Base-by-base conservation (phyloP, 2,888 invertebrate genomes). In the Agrochola lota region DNA sequence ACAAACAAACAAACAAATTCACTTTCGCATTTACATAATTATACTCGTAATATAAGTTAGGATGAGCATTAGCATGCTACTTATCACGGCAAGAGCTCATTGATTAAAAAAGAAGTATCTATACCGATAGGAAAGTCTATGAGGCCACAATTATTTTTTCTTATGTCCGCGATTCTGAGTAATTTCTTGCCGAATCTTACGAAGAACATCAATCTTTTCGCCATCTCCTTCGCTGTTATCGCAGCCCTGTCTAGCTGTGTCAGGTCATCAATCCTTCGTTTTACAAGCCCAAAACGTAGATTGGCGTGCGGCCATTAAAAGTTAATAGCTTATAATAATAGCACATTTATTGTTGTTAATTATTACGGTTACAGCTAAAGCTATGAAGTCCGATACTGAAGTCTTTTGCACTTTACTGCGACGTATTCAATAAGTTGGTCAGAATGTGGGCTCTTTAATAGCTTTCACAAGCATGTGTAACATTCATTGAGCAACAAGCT, bases 401-500 rank as follows among this genome's bases (percentile, higher is more conserved):
- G 12, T 26, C 1, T 46, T 46, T 77, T n/a, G 20, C 43, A 35
- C 23, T 40, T 9, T 11, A 15, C 17, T 68, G 49, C 7, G 15
- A 40, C 35, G 59, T 43, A 17, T 55, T 40, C 46, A 57, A 2
- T 67, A 40, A 15, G 1, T 69, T 59, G 40, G 15, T 52, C 15
- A 52, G 12, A 59, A 64, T 35, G 30, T 23, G 5, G 23, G 49
- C 5, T 60, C 30, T 20, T 43, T 40, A 59, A 49, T 59, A 17
- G 20, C 40, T 78, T 79, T 78, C 59, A 60, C 71, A 77, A 35
- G 20, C 49, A 26, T 35, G 26, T 23, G 43, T 52, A 26, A 1
- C 59, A 26, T 23, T 26, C 35, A 60, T 79, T 79, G 43, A 46
- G 60, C 80, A 79, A 79, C 15, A 43, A 60, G 52, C 40, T 26